Percentiles rank a stretch among this genome's conserved stretches.
phyloP scores from a whole-genome alignment of 2,888 invertebrate genomes.

The Gymnoscelis rufifasciata region DNA sequence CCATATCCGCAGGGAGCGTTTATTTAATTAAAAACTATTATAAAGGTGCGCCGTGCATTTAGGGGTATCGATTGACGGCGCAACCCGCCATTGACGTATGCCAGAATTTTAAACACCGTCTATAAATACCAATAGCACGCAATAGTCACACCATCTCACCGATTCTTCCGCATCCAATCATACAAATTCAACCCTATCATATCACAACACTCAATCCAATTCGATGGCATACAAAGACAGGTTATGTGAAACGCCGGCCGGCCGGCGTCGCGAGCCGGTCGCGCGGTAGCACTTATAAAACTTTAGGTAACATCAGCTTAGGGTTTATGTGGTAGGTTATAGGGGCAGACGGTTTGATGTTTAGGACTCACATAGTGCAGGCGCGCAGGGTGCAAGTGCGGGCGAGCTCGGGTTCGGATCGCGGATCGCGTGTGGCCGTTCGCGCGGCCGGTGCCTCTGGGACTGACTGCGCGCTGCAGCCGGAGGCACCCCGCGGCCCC shows the following conservation, averaged over 20 bases:
- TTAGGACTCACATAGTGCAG: constrained; percentile 65
- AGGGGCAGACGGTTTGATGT: no score
- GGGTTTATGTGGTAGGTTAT: not conserved
- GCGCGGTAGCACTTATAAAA: constrained; percentile 11
- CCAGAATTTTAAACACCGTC: constrained; percentile 16
- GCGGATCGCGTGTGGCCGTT: constrained; percentile 69
- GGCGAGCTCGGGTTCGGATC: constrained; percentile 54
- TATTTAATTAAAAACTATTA: constrained; percentile 60
- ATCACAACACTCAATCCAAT: constrained; percentile 22
- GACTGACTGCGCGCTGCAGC: constrained; percentile 65
- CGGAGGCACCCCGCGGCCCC: constrained; percentile 59
- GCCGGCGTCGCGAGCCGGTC: constrained; percentile 37
- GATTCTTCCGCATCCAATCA: constrained; percentile 19
- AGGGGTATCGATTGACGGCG: constrained; percentile 19
- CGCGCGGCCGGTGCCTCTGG: constrained; percentile 76
- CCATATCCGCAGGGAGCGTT: constrained; percentile 36
- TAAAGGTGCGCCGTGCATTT: constrained; percentile 12
- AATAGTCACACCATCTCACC: constrained; percentile 16
- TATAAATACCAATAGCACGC: constrained; percentile 3
- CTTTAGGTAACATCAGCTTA: constrained; percentile 1
- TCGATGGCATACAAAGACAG: constrained; percentile 31
- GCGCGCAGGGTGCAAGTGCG: constrained; percentile 46
- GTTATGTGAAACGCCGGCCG: constrained; percentile 66
- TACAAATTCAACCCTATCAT: constrained; percentile 19
- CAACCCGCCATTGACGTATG: constrained; percentile 33